Evolutionary conservation across 2,113 vertebrate species (phyloP), one percentile per base, ranked within the genome.

Genomic region (Podilymbus podiceps): DNA sequence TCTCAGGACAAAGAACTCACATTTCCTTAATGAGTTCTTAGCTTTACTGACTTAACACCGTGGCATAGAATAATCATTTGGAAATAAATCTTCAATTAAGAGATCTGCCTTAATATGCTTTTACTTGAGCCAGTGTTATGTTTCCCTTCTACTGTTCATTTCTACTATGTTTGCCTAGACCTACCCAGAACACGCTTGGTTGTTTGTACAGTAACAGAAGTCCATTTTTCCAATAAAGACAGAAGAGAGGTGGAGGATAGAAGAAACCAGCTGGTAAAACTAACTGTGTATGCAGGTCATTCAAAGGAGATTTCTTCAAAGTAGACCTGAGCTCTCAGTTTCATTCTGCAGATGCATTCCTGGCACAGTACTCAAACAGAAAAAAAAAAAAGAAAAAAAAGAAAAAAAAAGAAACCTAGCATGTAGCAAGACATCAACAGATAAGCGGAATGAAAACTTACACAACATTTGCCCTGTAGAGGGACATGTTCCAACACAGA

Each of bases 161-260:
- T 94, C 63, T 82, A 49, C 27, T 68, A 9, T 76, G 56, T 95
- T 97, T 97, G 58, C 59, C 82, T 67, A 89, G 63, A 83, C 30
- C 40, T 55, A 83, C 47, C 22, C 79, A 93, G 86, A 90, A 94
- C 49, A 92, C 1, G 8, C 27, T 74, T 2, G 2, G 81, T 56
- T 95, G 47, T 96, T 97, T 97, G 84, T 80, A 89, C 63, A 94
- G 85, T 93, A 95, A 93, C 35, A 82, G 49, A 92, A 93, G 71
- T 80, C 42, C 49, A n/a, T 85, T 92, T 94, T 77, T 69, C 46
- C 56, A 58, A 77, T 38, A 89, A 77, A 74, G 82, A 89, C 94
- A 93, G 68, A 76, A 84, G 82, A 85, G 53, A 75, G 47, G 13
- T 50, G 47, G 49, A 94, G 42, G 30, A 87, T 15, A 87, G 64